Percentiles rank a stretch among this genome's conserved stretches.
Conservation (phyloP, 2,888 invertebrate genomes). For the Megamerina dolium region DNA sequence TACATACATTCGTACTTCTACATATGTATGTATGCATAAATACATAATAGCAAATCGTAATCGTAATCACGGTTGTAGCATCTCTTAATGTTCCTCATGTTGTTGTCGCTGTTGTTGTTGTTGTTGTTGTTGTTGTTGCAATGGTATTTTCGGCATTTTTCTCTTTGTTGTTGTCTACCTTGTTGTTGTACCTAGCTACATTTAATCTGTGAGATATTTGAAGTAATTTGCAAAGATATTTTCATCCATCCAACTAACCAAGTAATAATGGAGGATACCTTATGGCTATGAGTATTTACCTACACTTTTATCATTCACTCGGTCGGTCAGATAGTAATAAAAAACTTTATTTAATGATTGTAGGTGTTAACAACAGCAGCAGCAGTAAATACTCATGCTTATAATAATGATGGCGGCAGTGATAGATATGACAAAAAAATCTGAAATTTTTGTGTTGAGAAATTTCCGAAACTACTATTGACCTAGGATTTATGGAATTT, state of each 20-base stretch:
- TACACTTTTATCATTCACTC: constrained; percentile 4
- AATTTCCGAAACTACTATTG: too few relatives aligned
- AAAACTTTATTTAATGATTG: constrained; percentile 7
- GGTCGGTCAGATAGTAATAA: not conserved
- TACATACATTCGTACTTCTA: too few relatives aligned
- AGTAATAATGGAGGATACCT: too few relatives aligned
- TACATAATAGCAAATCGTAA: constrained; percentile 1
- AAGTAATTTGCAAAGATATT: constrained; percentile 12
- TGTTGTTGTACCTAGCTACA: not conserved
- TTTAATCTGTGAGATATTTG: constrained; percentile 6
- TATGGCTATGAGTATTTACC: too few relatives aligned
- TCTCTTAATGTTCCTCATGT: constrained; percentile 6
- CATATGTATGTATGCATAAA: too few relatives aligned
- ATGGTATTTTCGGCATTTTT: not conserved
- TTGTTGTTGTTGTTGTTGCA: not conserved
- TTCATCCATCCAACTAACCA: too few relatives aligned
- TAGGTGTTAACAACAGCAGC: constrained; percentile 10
- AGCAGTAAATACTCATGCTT: too few relatives aligned
- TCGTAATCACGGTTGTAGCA: constrained; percentile 11
- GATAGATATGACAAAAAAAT: too few relatives aligned
- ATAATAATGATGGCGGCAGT: too few relatives aligned
- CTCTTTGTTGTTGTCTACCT: not conserved
- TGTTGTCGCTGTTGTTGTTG: not conserved
- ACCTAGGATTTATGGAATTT: too few relatives aligned
- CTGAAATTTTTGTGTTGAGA: too few relatives aligned